These are phyloP conservation scores for Drosophila oshimai DNA, from an alignment of 1,140 invertebrate species.

Conservation along the genomic window DNA sequence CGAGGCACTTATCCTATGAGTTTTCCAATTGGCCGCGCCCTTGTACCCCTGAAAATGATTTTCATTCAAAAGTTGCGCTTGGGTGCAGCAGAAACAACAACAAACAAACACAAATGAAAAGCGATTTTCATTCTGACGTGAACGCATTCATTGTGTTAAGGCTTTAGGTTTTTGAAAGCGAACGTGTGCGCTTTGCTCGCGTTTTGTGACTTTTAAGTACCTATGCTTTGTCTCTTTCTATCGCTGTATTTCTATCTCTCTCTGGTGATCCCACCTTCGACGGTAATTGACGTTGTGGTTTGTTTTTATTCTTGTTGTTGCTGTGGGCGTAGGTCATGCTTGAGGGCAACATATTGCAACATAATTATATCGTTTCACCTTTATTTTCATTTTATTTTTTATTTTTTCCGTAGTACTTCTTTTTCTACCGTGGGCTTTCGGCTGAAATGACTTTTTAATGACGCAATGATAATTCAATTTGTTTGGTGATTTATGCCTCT, in stretches of 20 bases:
- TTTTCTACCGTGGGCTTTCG: slow-evolving; percentile 11
- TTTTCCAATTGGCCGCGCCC: slow-evolving; percentile 20
- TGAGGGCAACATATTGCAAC: slow-evolving; percentile 75
- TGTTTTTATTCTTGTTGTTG: slow-evolving; percentile 43
- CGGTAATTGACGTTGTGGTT: slow-evolving; percentile 28
- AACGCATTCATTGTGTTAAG: slow-evolving; percentile 25
- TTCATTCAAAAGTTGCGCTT: slow-evolving; percentile 32
- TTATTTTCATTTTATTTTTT: slow-evolving; percentile 54
- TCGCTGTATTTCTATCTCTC: background rate
- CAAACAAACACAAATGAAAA: slow-evolving; percentile 7
- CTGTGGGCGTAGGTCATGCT: slow-evolving; percentile 71
- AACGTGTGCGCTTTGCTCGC: slow-evolving; percentile 2
- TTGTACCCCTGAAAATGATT: background rate
- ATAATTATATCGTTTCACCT: slow-evolving; percentile 79
- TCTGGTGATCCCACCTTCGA: slow-evolving; percentile 2
- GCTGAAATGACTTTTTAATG: slow-evolving; percentile 75
- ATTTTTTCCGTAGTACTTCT: background rate
- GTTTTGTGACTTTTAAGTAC: slow-evolving; percentile 8
- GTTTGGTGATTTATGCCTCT: slow-evolving; percentile 72
- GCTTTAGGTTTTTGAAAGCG: slow-evolving; percentile 17
- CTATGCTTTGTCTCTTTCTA: background rate
- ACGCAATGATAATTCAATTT: slow-evolving; percentile 81
- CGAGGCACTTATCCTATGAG: background rate
- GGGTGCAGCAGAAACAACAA: slow-evolving; percentile 25
- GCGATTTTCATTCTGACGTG: slow-evolving; percentile 35